phyloP scores from a whole-genome alignment of 2,888 invertebrate genomes.

The Lysandra bellargus region DNA sequence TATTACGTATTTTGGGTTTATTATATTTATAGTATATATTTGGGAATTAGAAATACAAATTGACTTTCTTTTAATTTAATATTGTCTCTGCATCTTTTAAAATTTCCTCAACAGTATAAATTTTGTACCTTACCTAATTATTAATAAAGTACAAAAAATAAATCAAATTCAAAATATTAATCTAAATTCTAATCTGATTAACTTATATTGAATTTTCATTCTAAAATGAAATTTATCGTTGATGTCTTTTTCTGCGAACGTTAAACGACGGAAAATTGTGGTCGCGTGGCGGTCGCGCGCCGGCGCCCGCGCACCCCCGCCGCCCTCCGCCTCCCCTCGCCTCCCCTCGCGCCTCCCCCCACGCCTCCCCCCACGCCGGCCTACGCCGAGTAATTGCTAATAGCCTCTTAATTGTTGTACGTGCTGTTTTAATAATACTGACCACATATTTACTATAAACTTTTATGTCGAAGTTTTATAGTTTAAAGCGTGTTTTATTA shows the following conservation, averaged over 20 bases:
- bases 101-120: no score
- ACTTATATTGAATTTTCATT: neutral
- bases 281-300: conserved; percentile 30
- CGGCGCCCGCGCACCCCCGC: conserved; percentile 1
- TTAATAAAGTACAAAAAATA: neutral
- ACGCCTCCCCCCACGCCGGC: neutral
- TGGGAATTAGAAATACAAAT: no score
- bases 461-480: conserved; percentile 15
- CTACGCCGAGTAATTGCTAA: neutral
- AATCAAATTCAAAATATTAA: neutral
- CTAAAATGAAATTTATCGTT: conserved; percentile 1
- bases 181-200: neutral
- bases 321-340: neutral
- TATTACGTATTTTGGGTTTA: no score
- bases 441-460: neutral
- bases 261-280: conserved; percentile 28
- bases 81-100: no score
- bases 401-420: neutral
- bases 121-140: neutral
- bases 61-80: no score
- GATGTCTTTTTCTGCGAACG: conserved; percentile 9
- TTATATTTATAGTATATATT: no score
- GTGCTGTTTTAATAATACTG: neutral
- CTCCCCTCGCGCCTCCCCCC: neutral
- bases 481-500: neutral